These are phyloP conservation scores for Psophia crepitans DNA, from an alignment of 2,113 vertebrate species.

Conservation along the genomic window DNA sequence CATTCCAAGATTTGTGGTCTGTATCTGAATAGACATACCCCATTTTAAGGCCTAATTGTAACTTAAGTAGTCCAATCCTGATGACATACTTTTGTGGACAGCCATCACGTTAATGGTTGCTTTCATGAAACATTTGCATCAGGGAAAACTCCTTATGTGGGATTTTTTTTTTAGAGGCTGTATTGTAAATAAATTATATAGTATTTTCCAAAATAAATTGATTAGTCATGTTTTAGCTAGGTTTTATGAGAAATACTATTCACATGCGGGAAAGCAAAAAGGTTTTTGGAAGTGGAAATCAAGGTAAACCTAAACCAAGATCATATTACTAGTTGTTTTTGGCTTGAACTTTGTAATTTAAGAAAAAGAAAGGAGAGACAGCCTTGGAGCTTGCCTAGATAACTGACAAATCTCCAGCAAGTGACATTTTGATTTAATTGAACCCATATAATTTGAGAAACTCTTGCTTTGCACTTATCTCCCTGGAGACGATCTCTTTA, in stretches of 20 bases:
- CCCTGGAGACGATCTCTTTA: neutral
- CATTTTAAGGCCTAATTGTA: neutral
- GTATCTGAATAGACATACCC: neutral
- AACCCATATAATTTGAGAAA: neutral
- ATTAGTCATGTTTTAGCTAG: neutral
- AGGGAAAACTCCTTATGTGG: neutral
- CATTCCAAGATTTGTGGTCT: neutral
- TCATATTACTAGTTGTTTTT: neutral
- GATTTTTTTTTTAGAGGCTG: neutral
- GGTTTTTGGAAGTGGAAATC: neutral
- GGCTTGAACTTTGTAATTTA: neutral
- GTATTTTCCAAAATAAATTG: neutral
- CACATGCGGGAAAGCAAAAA: neutral
- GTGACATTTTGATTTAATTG: slow-evolving; percentile 3
- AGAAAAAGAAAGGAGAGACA: neutral
- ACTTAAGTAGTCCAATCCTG: neutral
- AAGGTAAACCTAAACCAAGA: neutral
- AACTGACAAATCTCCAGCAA: slow-evolving; percentile 11
- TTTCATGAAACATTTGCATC: neutral
- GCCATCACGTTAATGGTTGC: neutral
- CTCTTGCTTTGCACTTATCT: neutral
- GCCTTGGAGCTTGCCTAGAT: neutral
- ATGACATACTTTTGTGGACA: neutral
- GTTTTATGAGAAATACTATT: neutral
- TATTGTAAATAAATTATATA: neutral